Evolutionary conservation across 2,113 vertebrate genomes (phyloP).

Genomic region (Uropsilus gracilis): DNA sequence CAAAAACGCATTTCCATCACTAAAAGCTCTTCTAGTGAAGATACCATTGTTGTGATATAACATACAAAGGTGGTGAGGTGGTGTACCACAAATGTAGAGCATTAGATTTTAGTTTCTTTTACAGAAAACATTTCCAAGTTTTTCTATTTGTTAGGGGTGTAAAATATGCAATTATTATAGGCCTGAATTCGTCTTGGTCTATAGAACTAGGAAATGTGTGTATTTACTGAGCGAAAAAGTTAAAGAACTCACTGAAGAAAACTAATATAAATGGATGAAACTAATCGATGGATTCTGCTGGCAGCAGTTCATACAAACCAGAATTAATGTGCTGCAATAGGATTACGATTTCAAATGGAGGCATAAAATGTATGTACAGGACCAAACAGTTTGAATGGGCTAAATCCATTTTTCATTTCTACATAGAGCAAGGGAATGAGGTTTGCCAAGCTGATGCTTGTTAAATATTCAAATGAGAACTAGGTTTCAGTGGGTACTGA

Average conservation of each 20-base stretch:
- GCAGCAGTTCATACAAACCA: not conserved
- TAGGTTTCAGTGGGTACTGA: constrained; percentile 33
- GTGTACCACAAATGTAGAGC: not conserved
- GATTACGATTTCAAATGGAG: constrained; percentile 43
- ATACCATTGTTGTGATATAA: not conserved
- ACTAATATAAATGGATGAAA: constrained; percentile 39
- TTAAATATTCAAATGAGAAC: constrained; percentile 75
- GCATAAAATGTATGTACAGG: constrained; percentile 38
- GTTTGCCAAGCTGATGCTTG: constrained; percentile 67
- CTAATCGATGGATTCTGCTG: not conserved
- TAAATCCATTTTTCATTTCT: constrained; percentile 56
- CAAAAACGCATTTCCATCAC: constrained; percentile 18
- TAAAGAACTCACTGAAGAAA: not conserved
- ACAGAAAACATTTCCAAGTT: not conserved
- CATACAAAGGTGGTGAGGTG: not conserved
- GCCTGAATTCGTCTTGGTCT: constrained; percentile 53
- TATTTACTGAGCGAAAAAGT: not conserved
- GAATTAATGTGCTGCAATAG: constrained; percentile 37
- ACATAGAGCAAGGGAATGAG: constrained; percentile 59
- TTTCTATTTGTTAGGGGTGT: not conserved
- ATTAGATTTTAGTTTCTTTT: constrained; percentile 6
- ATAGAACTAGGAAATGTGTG: not conserved
- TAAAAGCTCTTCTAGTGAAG: constrained; percentile 24
- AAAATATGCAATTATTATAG: not conserved
- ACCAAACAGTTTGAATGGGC: constrained; percentile 47